Conservation (phyloP, 2,888 invertebrate species). For the Cerastis leucographa region DNA sequence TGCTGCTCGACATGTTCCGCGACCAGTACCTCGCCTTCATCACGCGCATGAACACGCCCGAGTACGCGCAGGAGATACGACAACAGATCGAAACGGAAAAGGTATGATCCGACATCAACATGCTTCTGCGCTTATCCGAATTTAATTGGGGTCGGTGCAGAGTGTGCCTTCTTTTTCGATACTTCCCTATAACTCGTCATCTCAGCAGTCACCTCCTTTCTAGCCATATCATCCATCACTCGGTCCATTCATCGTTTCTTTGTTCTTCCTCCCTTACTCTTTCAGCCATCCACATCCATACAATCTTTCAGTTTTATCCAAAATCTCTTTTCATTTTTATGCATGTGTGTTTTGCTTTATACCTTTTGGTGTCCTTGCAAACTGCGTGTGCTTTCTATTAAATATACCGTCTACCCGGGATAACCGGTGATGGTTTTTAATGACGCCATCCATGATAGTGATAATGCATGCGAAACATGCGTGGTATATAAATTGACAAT, state of each 20-base stretch:
- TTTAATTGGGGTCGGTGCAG: background rate
- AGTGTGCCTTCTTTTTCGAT: background rate
- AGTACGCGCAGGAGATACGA: slow-evolving; percentile 93
- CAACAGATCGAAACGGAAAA: slow-evolving; percentile 95
- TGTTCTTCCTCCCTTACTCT: background rate
- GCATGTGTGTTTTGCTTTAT: slow-evolving; percentile 21
- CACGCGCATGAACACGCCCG: slow-evolving; percentile 95
- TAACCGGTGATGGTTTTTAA: background rate
- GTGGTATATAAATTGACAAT: background rate
- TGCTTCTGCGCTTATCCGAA: background rate
- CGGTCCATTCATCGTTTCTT: background rate
- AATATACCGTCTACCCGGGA: slow-evolving; percentile 6
- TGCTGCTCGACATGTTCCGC: slow-evolving; percentile 96
- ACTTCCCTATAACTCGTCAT: background rate
- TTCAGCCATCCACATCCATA: background rate
- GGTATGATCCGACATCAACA: slow-evolving; percentile 76
- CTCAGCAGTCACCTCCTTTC: background rate
- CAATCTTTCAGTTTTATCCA: background rate
- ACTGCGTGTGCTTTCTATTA: slow-evolving; percentile 21
- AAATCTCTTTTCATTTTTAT: slow-evolving; percentile 2
- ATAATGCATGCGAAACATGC: background rate
- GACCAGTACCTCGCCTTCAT: slow-evolving; percentile 96
- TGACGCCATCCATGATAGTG: background rate
- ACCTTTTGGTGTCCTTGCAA: slow-evolving; percentile 52
- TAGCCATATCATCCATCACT: background rate